Evolutionary conservation across 2,888 invertebrate species (phyloP).

Genomic region (Tryphoninae sp.): DNA sequence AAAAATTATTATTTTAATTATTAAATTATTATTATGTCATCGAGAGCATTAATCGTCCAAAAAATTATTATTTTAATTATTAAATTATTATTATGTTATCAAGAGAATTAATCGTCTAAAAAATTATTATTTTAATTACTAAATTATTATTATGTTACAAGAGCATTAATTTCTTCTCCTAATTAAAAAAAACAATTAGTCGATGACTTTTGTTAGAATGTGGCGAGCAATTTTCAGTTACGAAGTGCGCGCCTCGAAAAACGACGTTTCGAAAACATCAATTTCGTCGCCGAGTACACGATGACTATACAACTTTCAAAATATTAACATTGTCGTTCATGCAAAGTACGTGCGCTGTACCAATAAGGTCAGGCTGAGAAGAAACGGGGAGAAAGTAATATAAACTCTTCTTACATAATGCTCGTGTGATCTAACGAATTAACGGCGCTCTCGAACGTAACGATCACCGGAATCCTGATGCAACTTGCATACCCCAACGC

Average conservation of each 20-base stretch:
- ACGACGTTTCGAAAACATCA: neutral
- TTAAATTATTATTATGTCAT: too few relatives aligned
- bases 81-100: too few relatives aligned
- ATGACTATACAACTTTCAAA: constrained; percentile 45
- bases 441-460: constrained; percentile 66
- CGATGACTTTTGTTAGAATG: too few relatives aligned
- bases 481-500: constrained; percentile 44
- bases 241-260: neutral
- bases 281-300: neutral
- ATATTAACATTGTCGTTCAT: constrained; percentile 46
- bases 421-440: constrained; percentile 76
- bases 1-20: too few relatives aligned
- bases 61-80: too few relatives aligned
- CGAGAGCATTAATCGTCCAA: too few relatives aligned
- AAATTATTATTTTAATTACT: too few relatives aligned
- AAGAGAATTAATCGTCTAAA: too few relatives aligned
- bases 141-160: too few relatives aligned
- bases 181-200: too few relatives aligned
- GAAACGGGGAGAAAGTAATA: constrained; percentile 72
- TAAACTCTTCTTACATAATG: constrained; percentile 69
- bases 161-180: too few relatives aligned
- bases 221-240: neutral
- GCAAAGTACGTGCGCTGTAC: constrained; percentile 29
- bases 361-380: constrained; percentile 69
- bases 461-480: constrained; percentile 57